Evolutionary conservation across 2,888 invertebrate species (phyloP).

Genomic region (Drosophila histrio): DNA sequence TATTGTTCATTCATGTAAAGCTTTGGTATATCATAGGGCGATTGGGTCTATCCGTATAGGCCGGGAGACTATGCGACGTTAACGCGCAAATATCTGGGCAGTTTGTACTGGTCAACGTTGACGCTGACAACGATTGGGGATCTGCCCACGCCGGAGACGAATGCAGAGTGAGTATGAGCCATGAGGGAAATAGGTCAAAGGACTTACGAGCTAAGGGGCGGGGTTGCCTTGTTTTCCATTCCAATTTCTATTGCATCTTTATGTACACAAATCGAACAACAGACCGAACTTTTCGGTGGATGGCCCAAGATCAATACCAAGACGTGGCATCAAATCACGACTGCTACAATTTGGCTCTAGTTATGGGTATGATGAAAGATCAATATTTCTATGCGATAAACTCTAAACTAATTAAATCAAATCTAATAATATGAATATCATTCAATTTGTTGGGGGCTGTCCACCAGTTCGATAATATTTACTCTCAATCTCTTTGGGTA

Average conservation of each 20-base stretch:
- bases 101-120: constrained; percentile 97
- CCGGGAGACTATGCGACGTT: constrained; percentile 95
- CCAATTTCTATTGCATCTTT: constrained; percentile 13
- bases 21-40: constrained; percentile 86
- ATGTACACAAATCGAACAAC: constrained; percentile 29
- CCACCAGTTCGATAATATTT: constrained; percentile 75
- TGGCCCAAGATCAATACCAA: constrained; percentile 94
- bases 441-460: constrained; percentile 82
- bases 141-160: constrained; percentile 97
- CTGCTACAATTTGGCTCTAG: constrained; percentile 95
- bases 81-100: constrained; percentile 96
- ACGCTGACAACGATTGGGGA: constrained; percentile 98
- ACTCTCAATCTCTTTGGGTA: constrained; percentile 3
- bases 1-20: background rate
- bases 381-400: constrained; percentile 13
- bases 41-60: constrained; percentile 95
- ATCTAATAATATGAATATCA: constrained; percentile 73
- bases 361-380: constrained; percentile 90
- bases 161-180: constrained; percentile 93
- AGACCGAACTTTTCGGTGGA: constrained; percentile 87
- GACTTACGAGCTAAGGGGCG: constrained; percentile 16
- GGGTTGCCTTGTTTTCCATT: constrained; percentile 19
- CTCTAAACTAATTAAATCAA: constrained; percentile 3
- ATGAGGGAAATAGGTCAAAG: background rate
- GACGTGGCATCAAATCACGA: constrained; percentile 95